A percentile compares a stretch with the other conserved stretches of the same genome.
Evolutionary conservation across 2,888 invertebrate genomes (phyloP).

Genomic region (Patella ulyssiponensis): DNA sequence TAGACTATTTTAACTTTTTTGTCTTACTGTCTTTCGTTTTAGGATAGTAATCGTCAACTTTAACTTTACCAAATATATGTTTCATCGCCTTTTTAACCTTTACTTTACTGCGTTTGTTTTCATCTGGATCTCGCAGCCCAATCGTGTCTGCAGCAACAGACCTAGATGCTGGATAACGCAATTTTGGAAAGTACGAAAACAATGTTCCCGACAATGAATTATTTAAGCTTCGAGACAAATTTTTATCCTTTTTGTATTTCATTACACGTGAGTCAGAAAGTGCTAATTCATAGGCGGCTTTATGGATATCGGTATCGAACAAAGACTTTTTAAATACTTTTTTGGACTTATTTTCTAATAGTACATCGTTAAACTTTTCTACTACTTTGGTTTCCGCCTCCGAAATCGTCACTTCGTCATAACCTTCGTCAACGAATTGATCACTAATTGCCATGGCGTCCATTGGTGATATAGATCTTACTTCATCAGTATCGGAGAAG

Average conservation of each 20-base stretch:
- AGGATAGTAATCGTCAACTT: neutral
- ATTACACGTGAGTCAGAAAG: neutral
- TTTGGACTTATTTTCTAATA: neutral
- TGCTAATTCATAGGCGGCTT: neutral
- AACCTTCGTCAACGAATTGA: neutral
- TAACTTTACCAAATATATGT: neutral
- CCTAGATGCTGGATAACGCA: neutral
- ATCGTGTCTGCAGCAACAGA: neutral
- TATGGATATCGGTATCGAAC: neutral
- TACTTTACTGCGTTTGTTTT: neutral
- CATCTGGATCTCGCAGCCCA: neutral
- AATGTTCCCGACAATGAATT: neutral
- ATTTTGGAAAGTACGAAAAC: conserved; percentile 12
- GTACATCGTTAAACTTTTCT: neutral
- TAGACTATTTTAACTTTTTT: too few relatives aligned
- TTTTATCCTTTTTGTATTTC: neutral
- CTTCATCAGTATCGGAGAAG: neutral
- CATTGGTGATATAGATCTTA: neutral
- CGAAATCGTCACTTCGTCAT: neutral
- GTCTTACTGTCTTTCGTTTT: neutral
- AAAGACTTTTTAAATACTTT: too few relatives aligned
- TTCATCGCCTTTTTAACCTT: conserved; percentile 1
- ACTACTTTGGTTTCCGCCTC: neutral
- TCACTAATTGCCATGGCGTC: neutral
- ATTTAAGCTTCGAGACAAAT: neutral